A percentile compares a stretch with the other conserved stretches of the same genome.
These are phyloP conservation scores for Amiota mariae DNA, from an alignment of 2,888 invertebrate genomes.

Conservation along the genomic window DNA sequence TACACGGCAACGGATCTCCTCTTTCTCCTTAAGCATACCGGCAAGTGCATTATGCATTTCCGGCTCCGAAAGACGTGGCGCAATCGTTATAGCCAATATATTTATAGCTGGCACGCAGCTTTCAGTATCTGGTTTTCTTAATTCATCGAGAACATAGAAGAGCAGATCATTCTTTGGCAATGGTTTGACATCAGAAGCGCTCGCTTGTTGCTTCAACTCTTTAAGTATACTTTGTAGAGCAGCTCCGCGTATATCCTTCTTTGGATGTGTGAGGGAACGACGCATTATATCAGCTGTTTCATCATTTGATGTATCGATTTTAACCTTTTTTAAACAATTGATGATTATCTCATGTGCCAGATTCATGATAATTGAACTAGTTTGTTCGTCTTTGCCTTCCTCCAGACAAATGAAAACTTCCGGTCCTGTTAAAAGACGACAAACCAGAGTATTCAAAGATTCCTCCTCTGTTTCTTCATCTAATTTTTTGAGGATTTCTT, in stretches of 20 bases:
- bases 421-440: background rate
- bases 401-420: conserved; percentile 3
- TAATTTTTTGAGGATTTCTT: background rate
- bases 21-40: conserved; percentile 52
- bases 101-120: conserved; percentile 59
- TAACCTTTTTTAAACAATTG: conserved; percentile 75
- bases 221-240: conserved; percentile 78
- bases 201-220: conserved; percentile 49
- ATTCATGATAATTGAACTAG: background rate
- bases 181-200: conserved; percentile 4
- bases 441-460: background rate
- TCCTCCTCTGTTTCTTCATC: background rate
- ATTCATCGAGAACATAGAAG: conserved; percentile 60
- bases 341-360: conserved; percentile 80
- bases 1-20: conserved; percentile 65
- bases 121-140: conserved; percentile 59
- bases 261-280: conserved; percentile 79
- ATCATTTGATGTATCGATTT: conserved; percentile 40
- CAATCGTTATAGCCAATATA: conserved; percentile 60
- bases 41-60: conserved; percentile 53
- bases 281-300: conserved; percentile 78
- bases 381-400: background rate
- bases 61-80: conserved; percentile 50
- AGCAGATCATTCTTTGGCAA: conserved; percentile 57
- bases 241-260: conserved; percentile 78